Evolutionary conservation across 2,113 vertebrate species (phyloP).

Genomic region (Chinchilla lanigera): DNA sequence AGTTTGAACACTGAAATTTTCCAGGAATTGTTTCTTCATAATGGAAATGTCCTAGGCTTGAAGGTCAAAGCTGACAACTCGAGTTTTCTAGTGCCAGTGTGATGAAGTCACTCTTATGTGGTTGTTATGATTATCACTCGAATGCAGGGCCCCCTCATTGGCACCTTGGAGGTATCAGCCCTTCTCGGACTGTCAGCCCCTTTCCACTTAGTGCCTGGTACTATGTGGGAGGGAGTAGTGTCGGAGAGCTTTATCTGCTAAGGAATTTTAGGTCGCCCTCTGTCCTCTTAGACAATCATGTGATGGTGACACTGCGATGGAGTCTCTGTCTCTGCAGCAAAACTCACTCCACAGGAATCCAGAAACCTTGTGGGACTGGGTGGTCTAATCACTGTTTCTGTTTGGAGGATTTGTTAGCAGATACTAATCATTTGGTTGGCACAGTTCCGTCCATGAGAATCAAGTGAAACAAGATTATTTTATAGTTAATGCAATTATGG

Average conservation of each 20-base stretch:
- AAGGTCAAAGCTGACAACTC: not conserved
- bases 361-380: not conserved
- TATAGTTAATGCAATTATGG: not conserved
- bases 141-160: not conserved
- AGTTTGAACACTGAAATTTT: not conserved
- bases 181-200: not conserved
- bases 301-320: not conserved
- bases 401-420: not conserved
- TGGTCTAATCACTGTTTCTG: not conserved
- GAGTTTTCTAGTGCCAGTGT: not conserved
- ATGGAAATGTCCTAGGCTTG: not conserved
- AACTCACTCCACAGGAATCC: not conserved
- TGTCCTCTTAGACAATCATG: not conserved
- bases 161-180: not conserved
- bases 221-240: too few relatives aligned
- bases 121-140: not conserved
- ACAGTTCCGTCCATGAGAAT: not conserved
- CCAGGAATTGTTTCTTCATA: not conserved
- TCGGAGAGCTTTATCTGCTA: not conserved
- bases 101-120: not conserved
- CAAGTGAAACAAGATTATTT: not conserved
- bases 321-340: not conserved
- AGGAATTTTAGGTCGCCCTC: not conserved
- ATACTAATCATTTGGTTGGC: not conserved
- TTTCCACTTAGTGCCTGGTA: not conserved